Evolutionary conservation across 53 echinoderm and acorn worm species (phyloP).

Genomic region (Crossaster papposus): DNA sequence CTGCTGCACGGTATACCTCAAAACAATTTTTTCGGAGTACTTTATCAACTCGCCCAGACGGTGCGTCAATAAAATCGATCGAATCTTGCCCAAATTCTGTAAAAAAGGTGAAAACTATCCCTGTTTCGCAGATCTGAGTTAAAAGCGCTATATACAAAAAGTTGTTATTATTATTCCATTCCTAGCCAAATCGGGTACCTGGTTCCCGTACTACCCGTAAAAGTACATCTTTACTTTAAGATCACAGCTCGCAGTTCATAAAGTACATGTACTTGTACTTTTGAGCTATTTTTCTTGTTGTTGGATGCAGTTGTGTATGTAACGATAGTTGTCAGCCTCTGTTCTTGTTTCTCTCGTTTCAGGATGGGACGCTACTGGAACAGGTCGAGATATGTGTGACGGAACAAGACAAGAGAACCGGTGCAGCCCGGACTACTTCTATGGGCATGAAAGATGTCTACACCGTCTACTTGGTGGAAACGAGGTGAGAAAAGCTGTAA

Average conservation of each 20-base stretch:
- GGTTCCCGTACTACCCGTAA: too few species aligned
- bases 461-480: slow-evolving; percentile 91
- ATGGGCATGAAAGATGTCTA: slow-evolving; percentile 96
- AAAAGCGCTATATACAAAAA: too few species aligned
- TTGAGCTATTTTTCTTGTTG: neutral
- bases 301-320: neutral
- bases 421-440: slow-evolving; percentile 51
- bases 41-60: too few species aligned
- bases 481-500: slow-evolving; percentile 70
- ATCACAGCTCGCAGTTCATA: neutral
- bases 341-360: neutral
- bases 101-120: too few species aligned
- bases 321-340: neutral
- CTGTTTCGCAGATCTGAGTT: too few species aligned
- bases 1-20: too few species aligned
- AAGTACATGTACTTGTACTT: neutral
- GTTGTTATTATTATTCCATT: too few species aligned
- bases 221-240: too few species aligned
- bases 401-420: slow-evolving; percentile 94
- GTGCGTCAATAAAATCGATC: too few species aligned
- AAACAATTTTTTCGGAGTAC: too few species aligned
- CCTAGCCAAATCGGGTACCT: too few species aligned
- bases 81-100: too few species aligned
- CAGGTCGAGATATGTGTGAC: slow-evolving; percentile 88
- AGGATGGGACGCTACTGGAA: slow-evolving; percentile 86